A percentile compares a stretch with the other conserved stretches of the same genome.
phyloP scores from a whole-genome alignment of 2,113 vertebrate genomes.

The Chloropsis hardwickii region DNA sequence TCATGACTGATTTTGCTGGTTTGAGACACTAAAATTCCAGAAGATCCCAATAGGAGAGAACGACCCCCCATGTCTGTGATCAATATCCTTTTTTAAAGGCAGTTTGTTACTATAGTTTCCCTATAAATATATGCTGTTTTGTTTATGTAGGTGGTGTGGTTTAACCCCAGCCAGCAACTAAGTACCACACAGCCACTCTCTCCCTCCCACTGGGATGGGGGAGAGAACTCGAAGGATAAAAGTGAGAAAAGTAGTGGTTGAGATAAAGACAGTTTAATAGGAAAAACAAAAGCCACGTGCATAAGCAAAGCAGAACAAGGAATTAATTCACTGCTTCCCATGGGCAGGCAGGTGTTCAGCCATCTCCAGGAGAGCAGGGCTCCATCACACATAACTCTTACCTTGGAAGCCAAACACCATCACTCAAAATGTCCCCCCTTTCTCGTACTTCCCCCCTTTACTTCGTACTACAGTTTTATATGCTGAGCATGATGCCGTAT shows the following conservation, averaged over 20 bases:
- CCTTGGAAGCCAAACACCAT: not conserved
- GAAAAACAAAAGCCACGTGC: fast-evolving
- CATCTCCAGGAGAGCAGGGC: not conserved
- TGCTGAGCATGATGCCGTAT: not conserved
- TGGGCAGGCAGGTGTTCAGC: not conserved
- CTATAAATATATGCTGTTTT: not conserved
- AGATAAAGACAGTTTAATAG: not conserved
- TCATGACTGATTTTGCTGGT: not conserved
- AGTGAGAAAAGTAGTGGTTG: not conserved
- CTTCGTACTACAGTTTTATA: no score
- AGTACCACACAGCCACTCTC: fast-evolving
- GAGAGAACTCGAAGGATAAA: not conserved
- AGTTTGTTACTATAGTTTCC: not conserved
- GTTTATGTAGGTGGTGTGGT: not conserved
- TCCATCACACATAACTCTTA: fast-evolving
- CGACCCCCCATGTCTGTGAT: not conserved
- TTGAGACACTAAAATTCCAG: not conserved
- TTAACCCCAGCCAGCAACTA: not conserved
- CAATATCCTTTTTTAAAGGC: not conserved
- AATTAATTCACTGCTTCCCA: not conserved
- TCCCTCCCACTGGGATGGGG: not conserved
- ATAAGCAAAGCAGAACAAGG: not conserved
- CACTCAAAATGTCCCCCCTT: fast-evolving
- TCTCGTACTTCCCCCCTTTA: not conserved
- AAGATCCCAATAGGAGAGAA: not conserved